A percentile compares a stretch with the other conserved stretches of the same genome.
Conservation (phyloP, 2,888 invertebrate species). For the Pseudoips prasinana region DNA sequence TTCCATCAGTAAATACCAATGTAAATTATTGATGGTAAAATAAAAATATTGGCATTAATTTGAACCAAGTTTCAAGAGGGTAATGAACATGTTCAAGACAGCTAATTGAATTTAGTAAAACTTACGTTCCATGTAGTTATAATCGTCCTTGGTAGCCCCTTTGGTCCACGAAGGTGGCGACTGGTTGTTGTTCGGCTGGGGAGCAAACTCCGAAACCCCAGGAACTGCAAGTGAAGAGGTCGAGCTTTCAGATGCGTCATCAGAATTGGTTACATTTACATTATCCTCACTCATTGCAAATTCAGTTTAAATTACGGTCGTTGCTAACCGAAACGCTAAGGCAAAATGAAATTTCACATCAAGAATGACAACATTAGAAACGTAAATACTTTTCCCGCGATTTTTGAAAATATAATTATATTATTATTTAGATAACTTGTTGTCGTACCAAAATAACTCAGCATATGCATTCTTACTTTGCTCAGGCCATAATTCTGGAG, state of each 20-base stretch:
- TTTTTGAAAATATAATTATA: conserved; percentile 58
- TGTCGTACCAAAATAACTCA: neutral
- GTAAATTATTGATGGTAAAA: too few relatives aligned
- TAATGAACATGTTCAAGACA: too few relatives aligned
- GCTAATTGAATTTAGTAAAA: too few relatives aligned
- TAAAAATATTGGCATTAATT: too few relatives aligned
- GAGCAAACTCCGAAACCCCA: conserved; percentile 92
- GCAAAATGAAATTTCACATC: conserved; percentile 39
- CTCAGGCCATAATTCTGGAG: conserved; percentile 98
- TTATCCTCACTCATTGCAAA: conserved; percentile 59
- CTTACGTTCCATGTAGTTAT: conserved; percentile 90
- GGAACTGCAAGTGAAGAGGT: conserved; percentile 86
- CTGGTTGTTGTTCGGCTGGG: conserved; percentile 80
- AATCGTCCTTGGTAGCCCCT: conserved; percentile 87
- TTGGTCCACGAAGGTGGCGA: conserved; percentile 86
- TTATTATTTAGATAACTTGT: neutral
- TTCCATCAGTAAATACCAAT: too few relatives aligned
- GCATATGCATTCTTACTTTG: conserved; percentile 87
- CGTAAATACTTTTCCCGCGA: conserved; percentile 59
- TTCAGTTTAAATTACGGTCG: conserved; percentile 59
- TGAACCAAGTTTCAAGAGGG: too few relatives aligned
- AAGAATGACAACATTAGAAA: conserved; percentile 68
- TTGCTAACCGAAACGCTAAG: conserved; percentile 64
- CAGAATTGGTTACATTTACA: conserved; percentile 43
- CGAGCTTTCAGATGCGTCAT: conserved; percentile 54